Evolutionary conservation across 2,113 vertebrate species (phyloP).

Genomic region (Choloepus hoffmanni): DNA sequence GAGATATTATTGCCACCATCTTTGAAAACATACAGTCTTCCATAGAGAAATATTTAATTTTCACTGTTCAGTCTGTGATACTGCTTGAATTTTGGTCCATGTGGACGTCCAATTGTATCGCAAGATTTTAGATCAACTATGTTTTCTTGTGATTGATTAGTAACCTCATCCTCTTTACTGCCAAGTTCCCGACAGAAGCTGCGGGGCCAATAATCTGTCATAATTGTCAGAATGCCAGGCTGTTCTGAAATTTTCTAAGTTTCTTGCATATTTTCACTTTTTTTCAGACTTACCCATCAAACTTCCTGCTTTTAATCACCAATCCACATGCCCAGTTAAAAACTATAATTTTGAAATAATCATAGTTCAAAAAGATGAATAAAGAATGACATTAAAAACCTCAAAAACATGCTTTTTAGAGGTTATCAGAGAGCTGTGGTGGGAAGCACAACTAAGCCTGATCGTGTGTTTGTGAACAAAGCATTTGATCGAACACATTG

Average conservation of each 20-base stretch:
- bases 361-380: slow-evolving; percentile 23
- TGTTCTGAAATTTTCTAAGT: not conserved
- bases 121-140: not conserved
- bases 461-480: not conserved
- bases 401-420: slow-evolving; percentile 35
- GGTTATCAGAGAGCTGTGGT: slow-evolving; percentile 30
- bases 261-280: slow-evolving; percentile 23
- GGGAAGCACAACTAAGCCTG: not conserved
- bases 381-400: slow-evolving; percentile 39
- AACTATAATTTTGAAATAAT: slow-evolving; percentile 21
- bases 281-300: slow-evolving; percentile 47
- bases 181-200: not conserved
- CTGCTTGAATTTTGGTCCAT: not conserved
- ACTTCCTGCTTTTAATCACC: slow-evolving; percentile 39
- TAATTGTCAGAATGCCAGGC: not conserved
- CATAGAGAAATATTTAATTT: not conserved
- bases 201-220: not conserved
- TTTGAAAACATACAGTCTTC: not conserved
- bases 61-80: not conserved
- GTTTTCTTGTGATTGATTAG: not conserved
- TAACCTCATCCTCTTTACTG: not conserved
- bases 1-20: not conserved
- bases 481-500: not conserved
- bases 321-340: slow-evolving; percentile 57
- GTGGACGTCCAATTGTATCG: not conserved